phyloP scores from a whole-genome alignment of 2,888 invertebrate species.

The Hydrotaea cyrtoneurina region DNA sequence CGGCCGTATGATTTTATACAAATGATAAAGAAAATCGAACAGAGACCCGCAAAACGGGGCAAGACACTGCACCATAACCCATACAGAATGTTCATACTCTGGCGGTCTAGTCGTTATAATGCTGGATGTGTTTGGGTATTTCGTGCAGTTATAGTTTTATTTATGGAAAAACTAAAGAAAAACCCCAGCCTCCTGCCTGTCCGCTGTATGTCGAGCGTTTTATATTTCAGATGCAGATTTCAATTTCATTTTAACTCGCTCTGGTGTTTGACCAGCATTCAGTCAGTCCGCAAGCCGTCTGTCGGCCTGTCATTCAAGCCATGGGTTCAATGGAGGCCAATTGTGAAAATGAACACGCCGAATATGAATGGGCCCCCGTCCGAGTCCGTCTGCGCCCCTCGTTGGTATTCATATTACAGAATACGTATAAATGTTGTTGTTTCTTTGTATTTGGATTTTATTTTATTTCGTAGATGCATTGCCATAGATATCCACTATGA shows the following conservation, averaged over 20 bases:
- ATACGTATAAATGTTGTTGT: not conserved
- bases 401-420: constrained; percentile 40
- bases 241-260: constrained; percentile 44
- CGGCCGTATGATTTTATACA: constrained; percentile 32
- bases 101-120: too few species aligned
- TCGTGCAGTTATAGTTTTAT: constrained; percentile 28
- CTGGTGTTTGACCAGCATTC: constrained; percentile 31
- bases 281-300: not conserved
- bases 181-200: constrained; percentile 34
- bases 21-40: constrained; percentile 18
- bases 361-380: constrained; percentile 31
- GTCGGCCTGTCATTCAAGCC: not conserved
- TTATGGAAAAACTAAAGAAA: constrained; percentile 48
- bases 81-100: not conserved
- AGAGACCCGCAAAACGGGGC: constrained; percentile 49
- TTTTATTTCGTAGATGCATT: not conserved
- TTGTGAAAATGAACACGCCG: constrained; percentile 30
- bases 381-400: too few species aligned
- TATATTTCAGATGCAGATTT: constrained; percentile 54
- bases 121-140: not conserved
- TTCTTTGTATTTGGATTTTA: not conserved
- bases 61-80: constrained; percentile 35
- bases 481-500: constrained; percentile 6
- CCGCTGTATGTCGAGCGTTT: not conserved
- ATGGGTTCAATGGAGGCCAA: constrained; percentile 51